Base-by-base conservation (phyloP, 2,797 vertebrate species). In the Fringilla coelebs region DNA sequence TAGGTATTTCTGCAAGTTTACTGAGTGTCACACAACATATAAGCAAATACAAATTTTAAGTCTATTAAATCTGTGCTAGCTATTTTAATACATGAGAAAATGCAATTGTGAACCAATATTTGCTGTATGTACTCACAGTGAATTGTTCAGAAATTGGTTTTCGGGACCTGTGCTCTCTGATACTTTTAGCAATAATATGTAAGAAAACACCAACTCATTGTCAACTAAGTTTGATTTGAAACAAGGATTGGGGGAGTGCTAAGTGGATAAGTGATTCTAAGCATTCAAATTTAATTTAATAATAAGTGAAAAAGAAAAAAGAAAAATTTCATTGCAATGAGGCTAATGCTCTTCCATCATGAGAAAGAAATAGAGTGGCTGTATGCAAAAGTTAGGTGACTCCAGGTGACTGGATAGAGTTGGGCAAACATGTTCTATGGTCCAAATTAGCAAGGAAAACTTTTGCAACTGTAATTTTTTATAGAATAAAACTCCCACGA, bases 291-390 rank as follows among this genome's bases (percentile, higher is more conserved):
- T 38, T 58, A 1, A n/a, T 34, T 79, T 49, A 77, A 34, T 14
- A 83, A 21, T 38, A 51, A 40, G 4, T 5, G 4, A 32, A 40
- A 66, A 58, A 36, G 18, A n/a, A 18, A 22, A 21, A 49, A 54
- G 10, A 52, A n/a, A 14, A 19, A 9, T 28, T 68, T 68, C 36
- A 29, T 52, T 78, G 10, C 20, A 36, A 29, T 13, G 10, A 71
- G 5, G 5, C 1, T 29, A 62, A 54, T 46, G 10, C 3, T 1
- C 2, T 45, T 5, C 5, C 1, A 22, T 62, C 6, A 5, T 3
- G 2, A 0, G 4, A 10, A 57, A 80, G 79, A 80, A 52, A 60
- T 13, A 57, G 1, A 11, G 11, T 29, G 22, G 8, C 25, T 67
- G 5, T 51, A 48, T 0, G 1, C 13, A 89, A 15, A 72, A 58